A percentile compares a stretch with the other conserved stretches of the same genome.
Evolutionary conservation across 2,113 vertebrate genomes (phyloP).

Genomic region (Dascyllus trimaculatus): DNA sequence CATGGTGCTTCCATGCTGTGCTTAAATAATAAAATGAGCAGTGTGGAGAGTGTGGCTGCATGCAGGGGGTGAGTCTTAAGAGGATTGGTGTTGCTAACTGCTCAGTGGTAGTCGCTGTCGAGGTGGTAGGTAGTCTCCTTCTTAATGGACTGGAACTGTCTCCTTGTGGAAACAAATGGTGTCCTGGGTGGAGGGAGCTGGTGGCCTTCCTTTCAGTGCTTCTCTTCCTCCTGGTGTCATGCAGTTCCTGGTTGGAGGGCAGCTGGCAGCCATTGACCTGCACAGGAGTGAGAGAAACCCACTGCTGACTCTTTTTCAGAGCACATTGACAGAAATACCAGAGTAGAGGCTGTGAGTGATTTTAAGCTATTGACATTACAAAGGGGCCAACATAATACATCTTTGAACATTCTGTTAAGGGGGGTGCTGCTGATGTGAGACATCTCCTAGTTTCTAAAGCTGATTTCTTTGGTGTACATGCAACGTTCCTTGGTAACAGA

Average conservation of each 20-base stretch:
- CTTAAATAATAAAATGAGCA: constrained; percentile 22
- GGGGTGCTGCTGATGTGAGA: no score
- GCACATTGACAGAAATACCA: neutral
- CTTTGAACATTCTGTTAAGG: no score
- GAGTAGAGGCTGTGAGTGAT: neutral
- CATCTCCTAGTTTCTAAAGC: no score
- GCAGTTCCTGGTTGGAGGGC: constrained; percentile 18
- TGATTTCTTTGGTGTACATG: no score
- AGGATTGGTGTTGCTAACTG: constrained; percentile 35
- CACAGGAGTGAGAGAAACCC: constrained; percentile 14
- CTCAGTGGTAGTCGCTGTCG: constrained; percentile 24
- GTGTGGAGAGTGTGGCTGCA: constrained; percentile 1
- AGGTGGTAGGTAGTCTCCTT: constrained; percentile 21
- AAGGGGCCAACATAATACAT: no score
- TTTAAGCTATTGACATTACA: constrained; percentile 18
- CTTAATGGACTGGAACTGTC: constrained; percentile 36
- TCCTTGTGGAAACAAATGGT: constrained; percentile 38
- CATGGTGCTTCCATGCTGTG: constrained; percentile 6
- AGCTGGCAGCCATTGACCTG: constrained; percentile 33
- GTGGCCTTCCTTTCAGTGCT: constrained; percentile 18
- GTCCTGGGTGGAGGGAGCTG: constrained; percentile 29
- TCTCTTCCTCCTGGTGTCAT: constrained; percentile 23
- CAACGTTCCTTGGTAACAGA: neutral
- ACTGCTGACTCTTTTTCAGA: constrained; percentile 9
- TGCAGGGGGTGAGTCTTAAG: constrained; percentile 29